These are phyloP conservation scores for Augiades crinisus DNA, from an alignment of 2,888 invertebrate species.

Conservation along the genomic window DNA sequence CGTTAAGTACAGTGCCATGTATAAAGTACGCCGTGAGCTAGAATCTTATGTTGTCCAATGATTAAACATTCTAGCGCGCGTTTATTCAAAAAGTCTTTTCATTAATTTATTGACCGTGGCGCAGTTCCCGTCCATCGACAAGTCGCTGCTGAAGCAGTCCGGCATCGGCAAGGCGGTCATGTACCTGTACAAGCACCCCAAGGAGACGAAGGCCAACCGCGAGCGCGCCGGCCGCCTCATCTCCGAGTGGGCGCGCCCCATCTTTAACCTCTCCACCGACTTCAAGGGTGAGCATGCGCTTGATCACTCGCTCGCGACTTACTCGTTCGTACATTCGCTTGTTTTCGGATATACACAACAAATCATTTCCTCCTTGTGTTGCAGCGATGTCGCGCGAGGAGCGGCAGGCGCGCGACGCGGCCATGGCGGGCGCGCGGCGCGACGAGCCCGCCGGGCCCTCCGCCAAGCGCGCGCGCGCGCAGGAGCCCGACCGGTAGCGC, in stretches of 20 bases:
- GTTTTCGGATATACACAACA: no score
- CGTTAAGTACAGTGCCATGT: no score
- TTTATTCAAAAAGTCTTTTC: no score
- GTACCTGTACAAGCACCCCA: constrained; percentile 99
- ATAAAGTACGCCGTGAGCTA: no score
- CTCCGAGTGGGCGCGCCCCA: constrained; percentile 98
- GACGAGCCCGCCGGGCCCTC: constrained; percentile 59
- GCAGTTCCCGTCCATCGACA: constrained; percentile 94
- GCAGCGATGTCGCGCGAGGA: constrained; percentile 95
- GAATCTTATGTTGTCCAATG: no score
- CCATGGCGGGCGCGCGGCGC: constrained; percentile 83
- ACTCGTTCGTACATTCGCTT: no score
- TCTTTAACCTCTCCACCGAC: constrained; percentile 90
- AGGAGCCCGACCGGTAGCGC: constrained; percentile 81
- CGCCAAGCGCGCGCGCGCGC: constrained; percentile 61
- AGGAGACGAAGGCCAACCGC: constrained; percentile 96
- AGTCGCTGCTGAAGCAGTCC: constrained; percentile 94
- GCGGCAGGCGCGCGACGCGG: constrained; percentile 94
- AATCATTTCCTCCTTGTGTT: constrained; percentile 14
- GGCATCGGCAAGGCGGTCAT: constrained; percentile 99
- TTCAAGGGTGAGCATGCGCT: constrained; percentile 52
- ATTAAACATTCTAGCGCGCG: no score
- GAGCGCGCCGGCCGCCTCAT: constrained; percentile 95
- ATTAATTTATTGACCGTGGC: no score
- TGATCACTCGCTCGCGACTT: no score